Evolutionary conservation across 1,140 invertebrate genomes (phyloP).

Genomic region (Scaptodrosophila lebanonensis): DNA sequence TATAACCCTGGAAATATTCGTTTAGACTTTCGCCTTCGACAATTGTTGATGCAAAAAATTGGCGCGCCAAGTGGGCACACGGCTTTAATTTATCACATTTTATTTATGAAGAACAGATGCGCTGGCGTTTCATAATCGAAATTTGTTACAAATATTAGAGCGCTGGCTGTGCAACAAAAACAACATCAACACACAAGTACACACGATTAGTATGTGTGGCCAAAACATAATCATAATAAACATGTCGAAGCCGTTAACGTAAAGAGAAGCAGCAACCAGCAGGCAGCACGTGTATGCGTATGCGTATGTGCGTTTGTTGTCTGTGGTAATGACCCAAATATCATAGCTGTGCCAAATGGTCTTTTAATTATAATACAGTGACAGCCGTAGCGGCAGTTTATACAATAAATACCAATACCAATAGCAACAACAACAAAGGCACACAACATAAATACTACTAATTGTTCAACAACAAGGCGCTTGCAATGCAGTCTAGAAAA

Average conservation of each 20-base stretch:
- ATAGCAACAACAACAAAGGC: neutral
- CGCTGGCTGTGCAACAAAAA: constrained; percentile 23
- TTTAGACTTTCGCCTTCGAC: constrained; percentile 48
- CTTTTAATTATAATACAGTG: constrained; percentile 67
- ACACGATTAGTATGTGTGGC: no score
- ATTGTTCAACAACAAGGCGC: constrained; percentile 64
- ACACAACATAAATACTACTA: constrained; percentile 64
- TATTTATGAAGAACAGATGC: constrained; percentile 63
- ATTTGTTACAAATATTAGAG: neutral
- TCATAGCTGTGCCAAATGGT: constrained; percentile 69
- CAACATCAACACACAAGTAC: constrained; percentile 15
- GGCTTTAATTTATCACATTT: constrained; percentile 34
- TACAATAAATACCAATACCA: no score
- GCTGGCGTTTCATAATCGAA: constrained; percentile 1
- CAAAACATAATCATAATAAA: constrained; percentile 66
- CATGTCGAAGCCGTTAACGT: constrained; percentile 44
- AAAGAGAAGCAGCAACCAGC: constrained; percentile 11
- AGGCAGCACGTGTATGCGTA: constrained; percentile 52
- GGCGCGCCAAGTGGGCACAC: constrained; percentile 41
- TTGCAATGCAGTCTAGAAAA: neutral
- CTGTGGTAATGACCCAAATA: constrained; percentile 71
- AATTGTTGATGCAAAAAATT: constrained; percentile 34
- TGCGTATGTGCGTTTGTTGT: constrained; percentile 52
- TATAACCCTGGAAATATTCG: no score
- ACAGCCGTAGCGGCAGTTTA: constrained; percentile 44